These are phyloP conservation scores for Coregonus ussuriensis DNA, from an alignment of 2,797 vertebrate genomes.

Conservation along the genomic window DNA sequence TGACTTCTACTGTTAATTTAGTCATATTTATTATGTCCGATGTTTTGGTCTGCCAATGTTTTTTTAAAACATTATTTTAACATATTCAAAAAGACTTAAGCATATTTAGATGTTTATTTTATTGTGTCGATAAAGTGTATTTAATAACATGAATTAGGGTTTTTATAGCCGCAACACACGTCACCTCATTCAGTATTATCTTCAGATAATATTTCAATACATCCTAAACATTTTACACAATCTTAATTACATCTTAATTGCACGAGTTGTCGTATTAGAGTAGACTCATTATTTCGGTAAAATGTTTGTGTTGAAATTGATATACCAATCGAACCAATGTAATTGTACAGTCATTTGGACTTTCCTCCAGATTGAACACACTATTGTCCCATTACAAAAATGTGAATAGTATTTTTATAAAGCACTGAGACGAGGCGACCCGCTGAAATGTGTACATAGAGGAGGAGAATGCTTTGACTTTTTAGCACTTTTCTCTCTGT, in stretches of 20 bases:
- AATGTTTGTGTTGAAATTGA: conserved; percentile 38
- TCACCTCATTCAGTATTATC: no score
- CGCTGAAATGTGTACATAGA: conserved; percentile 92
- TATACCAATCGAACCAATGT: conserved; percentile 36
- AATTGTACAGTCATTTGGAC: conserved; percentile 70
- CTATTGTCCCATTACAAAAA: conserved; percentile 88
- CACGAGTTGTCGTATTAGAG: conserved; percentile 53
- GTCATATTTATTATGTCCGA: conserved; percentile 30
- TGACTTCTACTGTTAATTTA: conserved; percentile 21
- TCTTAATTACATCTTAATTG: conserved; percentile 44
- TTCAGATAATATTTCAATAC: no score
- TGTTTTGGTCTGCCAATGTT: conserved; percentile 23
- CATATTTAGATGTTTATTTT: not conserved
- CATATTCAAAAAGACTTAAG: conserved; percentile 39
- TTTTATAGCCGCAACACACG: conserved; percentile 7
- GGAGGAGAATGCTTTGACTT: conserved; percentile 73
- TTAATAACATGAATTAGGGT: conserved; percentile 38
- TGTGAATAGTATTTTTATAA: conserved; percentile 99
- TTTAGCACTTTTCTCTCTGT: conserved; percentile 72
- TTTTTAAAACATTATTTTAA: conserved; percentile 11
- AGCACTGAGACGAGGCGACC: conserved; percentile 83
- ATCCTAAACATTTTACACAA: no score
- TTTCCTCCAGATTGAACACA: conserved; percentile 68
- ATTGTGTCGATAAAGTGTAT: conserved; percentile 26
- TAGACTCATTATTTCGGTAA: conserved; percentile 14